These are phyloP conservation scores for Aphidius gifuensis DNA, from an alignment of 1,140 invertebrate species.

Conservation along the genomic window DNA sequence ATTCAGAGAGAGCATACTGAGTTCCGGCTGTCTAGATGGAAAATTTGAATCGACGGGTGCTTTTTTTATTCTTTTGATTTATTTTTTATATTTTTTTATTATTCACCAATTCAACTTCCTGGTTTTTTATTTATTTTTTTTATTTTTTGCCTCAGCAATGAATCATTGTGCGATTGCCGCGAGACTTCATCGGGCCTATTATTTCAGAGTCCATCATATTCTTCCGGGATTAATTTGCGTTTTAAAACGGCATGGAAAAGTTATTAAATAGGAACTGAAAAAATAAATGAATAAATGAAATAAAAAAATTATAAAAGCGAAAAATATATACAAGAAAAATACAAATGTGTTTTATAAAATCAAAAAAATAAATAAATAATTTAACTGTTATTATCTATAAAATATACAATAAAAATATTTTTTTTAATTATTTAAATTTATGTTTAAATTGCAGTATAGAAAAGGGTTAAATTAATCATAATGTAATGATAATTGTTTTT, in stretches of 20 bases:
- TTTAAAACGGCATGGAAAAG: too few relatives aligned
- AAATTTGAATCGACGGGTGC: slow-evolving; percentile 5
- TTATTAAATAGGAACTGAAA: too few relatives aligned
- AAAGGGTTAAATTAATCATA: too few relatives aligned
- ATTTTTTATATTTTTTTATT: slow-evolving; percentile 4
- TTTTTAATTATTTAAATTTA: too few relatives aligned
- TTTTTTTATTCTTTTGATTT: slow-evolving; percentile 7
- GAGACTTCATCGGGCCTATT: slow-evolving; percentile 9
- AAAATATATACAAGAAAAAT: too few relatives aligned
- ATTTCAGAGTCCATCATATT: neutral
- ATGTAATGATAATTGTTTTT: too few relatives aligned
- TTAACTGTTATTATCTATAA: too few relatives aligned
- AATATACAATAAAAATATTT: too few relatives aligned
- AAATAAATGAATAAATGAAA: neutral
- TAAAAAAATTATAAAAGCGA: neutral
- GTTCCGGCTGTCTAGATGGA: neutral
- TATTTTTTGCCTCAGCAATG: neutral
- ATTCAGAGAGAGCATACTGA: neutral
- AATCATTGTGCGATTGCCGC: neutral
- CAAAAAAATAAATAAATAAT: too few relatives aligned
- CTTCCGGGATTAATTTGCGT: slow-evolving; percentile 7
- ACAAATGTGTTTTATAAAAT: too few relatives aligned
- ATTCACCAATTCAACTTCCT: neutral
- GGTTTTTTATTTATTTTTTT: neutral
- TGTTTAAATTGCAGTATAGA: too few relatives aligned